phyloP scores from a whole-genome alignment of 2,888 invertebrate species.

The Melangyna quadrimaculata region DNA sequence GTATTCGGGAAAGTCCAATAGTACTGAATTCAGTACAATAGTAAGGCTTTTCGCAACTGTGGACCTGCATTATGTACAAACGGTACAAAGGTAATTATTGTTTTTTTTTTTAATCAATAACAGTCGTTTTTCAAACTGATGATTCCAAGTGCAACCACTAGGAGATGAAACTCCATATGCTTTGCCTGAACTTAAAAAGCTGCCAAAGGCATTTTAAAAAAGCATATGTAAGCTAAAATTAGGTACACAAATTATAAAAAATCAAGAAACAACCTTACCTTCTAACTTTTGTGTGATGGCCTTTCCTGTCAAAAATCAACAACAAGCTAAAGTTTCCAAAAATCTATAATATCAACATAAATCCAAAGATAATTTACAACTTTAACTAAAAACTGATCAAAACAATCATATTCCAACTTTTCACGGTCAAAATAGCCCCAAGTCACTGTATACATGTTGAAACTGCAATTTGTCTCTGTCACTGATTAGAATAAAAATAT shows the following conservation, averaged over 20 bases:
- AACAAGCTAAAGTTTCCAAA: neutral
- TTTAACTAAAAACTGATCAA: neutral
- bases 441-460: neutral
- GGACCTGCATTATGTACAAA: no score
- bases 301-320: neutral
- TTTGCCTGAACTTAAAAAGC: no score
- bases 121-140: no score
- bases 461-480: conserved; percentile 62
- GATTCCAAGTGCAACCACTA: no score
- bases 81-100: no score
- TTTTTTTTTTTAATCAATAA: no score
- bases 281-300: neutral
- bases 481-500: conserved; percentile 56
- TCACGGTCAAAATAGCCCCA: conserved; percentile 45
- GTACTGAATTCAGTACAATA: no score
- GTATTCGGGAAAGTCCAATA: no score
- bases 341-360: neutral
- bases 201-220: no score
- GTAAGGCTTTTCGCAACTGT: no score
- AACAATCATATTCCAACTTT: conserved; percentile 29
- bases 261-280: neutral
- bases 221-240: no score
- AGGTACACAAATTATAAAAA: neutral
- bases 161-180: no score
- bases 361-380: neutral